phyloP scores from a whole-genome alignment of 1,140 invertebrate species.

The Lasioglossum albipes region DNA sequence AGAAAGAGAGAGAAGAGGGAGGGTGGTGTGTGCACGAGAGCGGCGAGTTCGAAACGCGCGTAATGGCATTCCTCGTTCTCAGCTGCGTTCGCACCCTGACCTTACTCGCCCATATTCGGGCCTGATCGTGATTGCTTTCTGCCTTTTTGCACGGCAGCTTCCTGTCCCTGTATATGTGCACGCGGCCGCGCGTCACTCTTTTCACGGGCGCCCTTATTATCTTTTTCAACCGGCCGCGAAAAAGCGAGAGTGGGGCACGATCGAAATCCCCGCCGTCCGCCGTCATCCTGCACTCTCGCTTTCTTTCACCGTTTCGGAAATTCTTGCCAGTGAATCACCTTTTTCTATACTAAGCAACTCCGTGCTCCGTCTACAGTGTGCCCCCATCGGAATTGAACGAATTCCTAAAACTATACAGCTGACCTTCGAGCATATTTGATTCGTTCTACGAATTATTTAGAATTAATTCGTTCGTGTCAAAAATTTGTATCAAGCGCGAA shows the following conservation, averaged over 20 bases:
- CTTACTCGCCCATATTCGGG: constrained; percentile 76
- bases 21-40: too few relatives aligned
- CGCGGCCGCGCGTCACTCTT: constrained; percentile 47
- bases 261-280: background rate
- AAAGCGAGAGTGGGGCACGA: constrained; percentile 4
- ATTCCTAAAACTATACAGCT: too few relatives aligned
- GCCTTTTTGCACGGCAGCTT: constrained; percentile 71
- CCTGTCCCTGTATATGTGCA: constrained; percentile 54
- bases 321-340: too few relatives aligned
- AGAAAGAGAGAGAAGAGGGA: background rate
- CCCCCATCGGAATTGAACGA: too few relatives aligned
- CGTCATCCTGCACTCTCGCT: background rate
- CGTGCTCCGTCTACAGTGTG: too few relatives aligned
- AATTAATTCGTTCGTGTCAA: too few relatives aligned
- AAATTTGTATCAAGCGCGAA: too few relatives aligned
- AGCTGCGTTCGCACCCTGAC: constrained; percentile 74
- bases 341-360: too few relatives aligned
- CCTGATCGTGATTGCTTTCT: constrained; percentile 74
- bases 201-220: constrained; percentile 31
- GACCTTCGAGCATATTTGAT: too few relatives aligned
- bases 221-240: constrained; percentile 1
- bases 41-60: constrained; percentile 63
- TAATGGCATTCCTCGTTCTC: constrained; percentile 76
- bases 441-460: too few relatives aligned
- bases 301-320: background rate